Evolutionary conservation across 1,140 invertebrate genomes (phyloP).

Genomic region (Armadillidium nasatum): DNA sequence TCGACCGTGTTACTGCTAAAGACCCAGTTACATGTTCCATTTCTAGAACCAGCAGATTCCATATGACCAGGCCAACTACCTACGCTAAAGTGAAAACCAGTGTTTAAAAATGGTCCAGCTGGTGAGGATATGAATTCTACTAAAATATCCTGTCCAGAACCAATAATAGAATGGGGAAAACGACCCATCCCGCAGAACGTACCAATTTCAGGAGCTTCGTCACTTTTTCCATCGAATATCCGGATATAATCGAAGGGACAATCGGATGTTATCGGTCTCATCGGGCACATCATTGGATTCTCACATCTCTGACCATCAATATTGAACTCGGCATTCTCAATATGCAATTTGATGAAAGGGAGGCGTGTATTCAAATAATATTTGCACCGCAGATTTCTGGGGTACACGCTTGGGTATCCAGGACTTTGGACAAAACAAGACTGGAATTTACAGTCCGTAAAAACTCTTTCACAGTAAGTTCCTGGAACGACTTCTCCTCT

Average conservation of each 20-base stretch:
- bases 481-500: slow-evolving; percentile 71
- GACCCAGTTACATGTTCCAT: slow-evolving; percentile 79
- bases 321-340: slow-evolving; percentile 90
- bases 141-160: slow-evolving; percentile 78
- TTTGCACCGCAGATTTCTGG: slow-evolving; percentile 79
- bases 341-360: slow-evolving; percentile 85
- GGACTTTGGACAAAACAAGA: slow-evolving; percentile 50
- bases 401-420: slow-evolving; percentile 85
- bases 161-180: slow-evolving; percentile 84
- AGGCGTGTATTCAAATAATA: slow-evolving; percentile 76
- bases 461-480: slow-evolving; percentile 77
- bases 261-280: slow-evolving; percentile 80
- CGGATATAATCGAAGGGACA: slow-evolving; percentile 85
- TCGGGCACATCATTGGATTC: slow-evolving; percentile 90
- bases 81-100: slow-evolving; percentile 88
- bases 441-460: slow-evolving; percentile 66
- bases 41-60: too few species aligned
- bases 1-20: slow-evolving; percentile 72
- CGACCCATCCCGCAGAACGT: slow-evolving; percentile 87
- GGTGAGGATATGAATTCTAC: slow-evolving; percentile 86
- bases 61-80: slow-evolving; percentile 85
- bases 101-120: slow-evolving; percentile 77
- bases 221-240: slow-evolving; percentile 85
- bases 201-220: slow-evolving; percentile 76
- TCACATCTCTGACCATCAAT: slow-evolving; percentile 88